Evolutionary conservation across 2,113 vertebrate genomes (phyloP).

Genomic region (Gymnarchus niloticus): DNA sequence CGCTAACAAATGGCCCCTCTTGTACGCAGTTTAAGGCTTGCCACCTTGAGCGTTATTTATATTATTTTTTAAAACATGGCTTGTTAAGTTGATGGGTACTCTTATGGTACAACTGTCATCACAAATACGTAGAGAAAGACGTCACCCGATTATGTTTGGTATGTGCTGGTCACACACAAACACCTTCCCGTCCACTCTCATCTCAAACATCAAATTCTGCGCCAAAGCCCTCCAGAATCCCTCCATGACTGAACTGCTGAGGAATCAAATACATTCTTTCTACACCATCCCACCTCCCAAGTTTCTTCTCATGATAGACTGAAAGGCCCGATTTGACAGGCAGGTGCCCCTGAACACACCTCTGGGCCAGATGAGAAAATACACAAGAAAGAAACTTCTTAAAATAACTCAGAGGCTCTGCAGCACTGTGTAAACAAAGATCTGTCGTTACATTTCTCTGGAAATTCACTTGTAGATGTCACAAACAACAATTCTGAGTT

Average conservation of each 20-base stretch:
- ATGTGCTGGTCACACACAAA: too few species aligned
- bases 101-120: neutral
- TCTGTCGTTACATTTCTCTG: neutral
- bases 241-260: too few species aligned
- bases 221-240: neutral
- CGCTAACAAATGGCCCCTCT: neutral
- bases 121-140: neutral
- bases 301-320: too few species aligned
- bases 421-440: neutral
- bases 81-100: neutral
- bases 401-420: neutral
- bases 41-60: neutral
- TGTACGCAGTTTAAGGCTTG: neutral
- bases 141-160: neutral
- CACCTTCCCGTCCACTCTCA: too few species aligned
- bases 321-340: too few species aligned
- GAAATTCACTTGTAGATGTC: neutral
- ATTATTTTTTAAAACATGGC: neutral
- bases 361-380: neutral
- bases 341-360: neutral
- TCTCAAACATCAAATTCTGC: neutral
- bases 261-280: too few species aligned
- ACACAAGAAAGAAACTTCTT: neutral
- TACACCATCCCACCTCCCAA: too few species aligned
- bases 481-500: neutral